Conservation (phyloP, 1,140 invertebrate genomes). For the Sarcophaga bullata region DNA sequence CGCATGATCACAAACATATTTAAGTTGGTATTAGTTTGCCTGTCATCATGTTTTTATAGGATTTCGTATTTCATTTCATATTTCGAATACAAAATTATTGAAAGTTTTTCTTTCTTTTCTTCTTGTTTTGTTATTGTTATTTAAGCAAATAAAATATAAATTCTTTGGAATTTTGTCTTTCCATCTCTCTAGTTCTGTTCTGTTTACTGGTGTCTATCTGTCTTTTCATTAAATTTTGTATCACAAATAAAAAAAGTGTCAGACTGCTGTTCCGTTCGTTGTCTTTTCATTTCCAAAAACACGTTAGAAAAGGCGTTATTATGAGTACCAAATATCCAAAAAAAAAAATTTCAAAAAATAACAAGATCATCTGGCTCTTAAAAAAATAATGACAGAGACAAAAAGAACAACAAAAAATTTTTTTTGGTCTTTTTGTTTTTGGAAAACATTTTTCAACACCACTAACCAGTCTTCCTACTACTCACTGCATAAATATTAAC, state of each 20-base stretch:
- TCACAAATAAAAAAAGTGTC: background rate
- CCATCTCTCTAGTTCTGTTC: background rate
- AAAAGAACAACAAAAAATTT: background rate
- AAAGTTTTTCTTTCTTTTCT: background rate
- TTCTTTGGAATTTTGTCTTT: conserved; percentile 25
- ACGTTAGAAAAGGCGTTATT: conserved; percentile 42
- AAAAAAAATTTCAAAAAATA: conserved; percentile 19
- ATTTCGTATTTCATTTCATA: conserved; percentile 29
- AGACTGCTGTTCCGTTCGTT: conserved; percentile 17
- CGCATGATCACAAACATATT: background rate
- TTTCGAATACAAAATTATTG: conserved; percentile 26
- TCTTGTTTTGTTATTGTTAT: background rate
- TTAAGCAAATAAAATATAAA: conserved; percentile 29
- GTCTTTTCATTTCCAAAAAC: background rate
- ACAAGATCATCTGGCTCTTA: conserved; percentile 36
- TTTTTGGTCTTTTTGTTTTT: background rate
- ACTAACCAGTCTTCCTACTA: background rate
- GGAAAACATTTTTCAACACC: no score
- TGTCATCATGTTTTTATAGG: conserved; percentile 40
- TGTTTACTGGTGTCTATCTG: no score
- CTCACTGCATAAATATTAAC: conserved; percentile 32
- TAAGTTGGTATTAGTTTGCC: background rate
- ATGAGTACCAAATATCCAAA: conserved; percentile 20
- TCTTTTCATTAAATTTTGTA: no score
- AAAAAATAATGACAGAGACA: background rate